phyloP scores from a whole-genome alignment of 2,113 vertebrate species.

The Chascanopsetta lugubris region DNA sequence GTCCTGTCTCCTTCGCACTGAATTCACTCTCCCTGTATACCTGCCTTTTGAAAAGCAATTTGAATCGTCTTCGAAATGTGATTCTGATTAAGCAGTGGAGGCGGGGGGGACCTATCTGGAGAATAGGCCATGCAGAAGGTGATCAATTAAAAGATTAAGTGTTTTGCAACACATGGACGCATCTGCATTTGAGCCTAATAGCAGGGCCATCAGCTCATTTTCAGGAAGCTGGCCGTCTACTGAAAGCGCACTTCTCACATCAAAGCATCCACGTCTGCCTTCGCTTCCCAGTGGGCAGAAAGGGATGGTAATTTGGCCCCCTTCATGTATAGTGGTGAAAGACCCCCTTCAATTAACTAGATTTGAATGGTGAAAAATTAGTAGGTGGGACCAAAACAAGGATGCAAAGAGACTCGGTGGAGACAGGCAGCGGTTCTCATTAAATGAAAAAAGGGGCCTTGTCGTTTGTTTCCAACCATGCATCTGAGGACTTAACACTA shows the following conservation, averaged over 20 bases:
- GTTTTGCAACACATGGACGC: slow-evolving; percentile 91
- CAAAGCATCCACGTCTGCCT: slow-evolving; percentile 89
- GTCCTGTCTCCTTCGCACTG: background rate
- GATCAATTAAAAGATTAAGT: slow-evolving; percentile 99
- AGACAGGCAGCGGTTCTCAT: slow-evolving; percentile 92
- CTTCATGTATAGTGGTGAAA: slow-evolving; percentile 94
- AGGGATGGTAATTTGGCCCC: slow-evolving; percentile 95
- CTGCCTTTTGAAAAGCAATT: slow-evolving; percentile 72
- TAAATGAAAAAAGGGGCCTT: slow-evolving; percentile 90
- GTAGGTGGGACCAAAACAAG: slow-evolving; percentile 78
- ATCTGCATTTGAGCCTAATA: slow-evolving; percentile 92
- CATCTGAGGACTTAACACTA: slow-evolving; percentile 97
- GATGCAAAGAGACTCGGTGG: slow-evolving; percentile 88
- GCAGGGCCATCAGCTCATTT: slow-evolving; percentile 98
- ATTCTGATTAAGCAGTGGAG: slow-evolving; percentile 68
- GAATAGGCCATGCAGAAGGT: slow-evolving; percentile 86
- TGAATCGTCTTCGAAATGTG: slow-evolving; percentile 75
- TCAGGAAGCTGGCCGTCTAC: slow-evolving; percentile 87
- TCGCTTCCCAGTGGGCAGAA: slow-evolving; percentile 89
- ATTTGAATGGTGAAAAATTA: slow-evolving; percentile 91
- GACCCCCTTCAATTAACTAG: slow-evolving; percentile 99
- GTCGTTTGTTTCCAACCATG: slow-evolving; percentile 89
- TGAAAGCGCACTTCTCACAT: slow-evolving; percentile 88
- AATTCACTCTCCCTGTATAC: slow-evolving; percentile 44
- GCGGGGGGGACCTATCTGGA: slow-evolving; percentile 37